These are phyloP conservation scores for Onthophagus taurus DNA, from an alignment of 1,140 invertebrate genomes.

Conservation along the genomic window DNA sequence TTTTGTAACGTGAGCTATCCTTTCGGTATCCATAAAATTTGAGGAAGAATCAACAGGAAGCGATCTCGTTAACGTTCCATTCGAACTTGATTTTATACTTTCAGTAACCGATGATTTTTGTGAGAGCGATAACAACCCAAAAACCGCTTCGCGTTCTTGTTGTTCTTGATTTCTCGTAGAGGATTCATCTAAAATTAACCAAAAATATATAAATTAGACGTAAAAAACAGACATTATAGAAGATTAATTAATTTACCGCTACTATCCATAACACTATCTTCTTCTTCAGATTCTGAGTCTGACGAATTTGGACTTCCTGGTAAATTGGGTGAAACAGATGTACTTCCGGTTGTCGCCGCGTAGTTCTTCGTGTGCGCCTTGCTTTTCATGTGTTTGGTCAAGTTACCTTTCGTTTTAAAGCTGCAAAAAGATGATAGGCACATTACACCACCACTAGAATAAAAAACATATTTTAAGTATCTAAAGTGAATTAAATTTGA, in stretches of 20 bases:
- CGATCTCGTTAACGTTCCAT: neutral
- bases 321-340: conserved; percentile 57
- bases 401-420: conserved; percentile 97
- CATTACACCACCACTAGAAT: too few species aligned
- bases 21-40: conserved; percentile 32
- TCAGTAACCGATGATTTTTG: conserved; percentile 35
- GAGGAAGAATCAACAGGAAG: neutral
- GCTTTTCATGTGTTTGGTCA: conserved; percentile 98
- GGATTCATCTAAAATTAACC: conserved; percentile 31
- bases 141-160: conserved; percentile 80
- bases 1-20: conserved; percentile 37
- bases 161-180: conserved; percentile 53
- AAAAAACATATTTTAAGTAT: too few species aligned
- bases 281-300: conserved; percentile 52
- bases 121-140: conserved; percentile 71
- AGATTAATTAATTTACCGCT: conserved; percentile 43
- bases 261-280: conserved; percentile 59
- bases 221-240: neutral
- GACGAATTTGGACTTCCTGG: conserved; percentile 39
- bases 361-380: conserved; percentile 82
- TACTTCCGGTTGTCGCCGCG: conserved; percentile 37
- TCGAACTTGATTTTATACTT: conserved; percentile 5
- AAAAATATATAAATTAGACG: neutral
- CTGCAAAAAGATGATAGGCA: conserved; percentile 49
- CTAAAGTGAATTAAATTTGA: too few species aligned